phyloP scores from a whole-genome alignment of 1,140 invertebrate species.

The Euglossa dilemma region DNA sequence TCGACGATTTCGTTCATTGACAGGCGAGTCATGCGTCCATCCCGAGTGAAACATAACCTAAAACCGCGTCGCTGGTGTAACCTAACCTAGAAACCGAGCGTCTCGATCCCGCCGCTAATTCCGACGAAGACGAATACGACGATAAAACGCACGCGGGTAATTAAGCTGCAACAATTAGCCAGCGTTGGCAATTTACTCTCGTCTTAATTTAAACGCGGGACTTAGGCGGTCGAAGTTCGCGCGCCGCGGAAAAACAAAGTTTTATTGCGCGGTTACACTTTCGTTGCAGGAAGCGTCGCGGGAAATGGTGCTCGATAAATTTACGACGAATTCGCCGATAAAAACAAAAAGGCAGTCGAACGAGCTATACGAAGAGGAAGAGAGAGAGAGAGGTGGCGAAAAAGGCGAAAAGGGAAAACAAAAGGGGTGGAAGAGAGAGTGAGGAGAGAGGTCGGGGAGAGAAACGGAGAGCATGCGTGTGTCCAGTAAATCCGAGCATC shows the following conservation, averaged over 20 bases:
- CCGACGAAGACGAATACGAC: neutral
- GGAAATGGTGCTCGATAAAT: constrained; percentile 66
- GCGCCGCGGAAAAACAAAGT: constrained; percentile 36
- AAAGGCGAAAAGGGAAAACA: no score
- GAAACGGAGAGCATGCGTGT: constrained; percentile 28
- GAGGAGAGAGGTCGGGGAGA: neutral
- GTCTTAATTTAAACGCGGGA: constrained; percentile 55
- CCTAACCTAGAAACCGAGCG: no score
- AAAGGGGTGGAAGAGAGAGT: neutral
- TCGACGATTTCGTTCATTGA: no score
- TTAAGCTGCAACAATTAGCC: neutral
- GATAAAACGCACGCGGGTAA: neutral
- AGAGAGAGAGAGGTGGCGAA: neutral
- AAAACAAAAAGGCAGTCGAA: constrained; percentile 55
- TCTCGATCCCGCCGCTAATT: neutral
- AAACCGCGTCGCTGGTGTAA: no score
- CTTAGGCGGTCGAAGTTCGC: constrained; percentile 32
- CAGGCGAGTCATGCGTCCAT: no score
- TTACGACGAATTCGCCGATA: constrained; percentile 67
- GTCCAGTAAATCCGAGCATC: constrained; percentile 63
- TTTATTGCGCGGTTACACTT: constrained; percentile 58
- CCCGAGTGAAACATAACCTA: no score
- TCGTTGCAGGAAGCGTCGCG: constrained; percentile 55
- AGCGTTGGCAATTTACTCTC: constrained; percentile 17
- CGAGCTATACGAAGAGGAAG: neutral